Evolutionary conservation across 2,888 invertebrate genomes (phyloP).

Genomic region (Ariolimax columbianus): DNA sequence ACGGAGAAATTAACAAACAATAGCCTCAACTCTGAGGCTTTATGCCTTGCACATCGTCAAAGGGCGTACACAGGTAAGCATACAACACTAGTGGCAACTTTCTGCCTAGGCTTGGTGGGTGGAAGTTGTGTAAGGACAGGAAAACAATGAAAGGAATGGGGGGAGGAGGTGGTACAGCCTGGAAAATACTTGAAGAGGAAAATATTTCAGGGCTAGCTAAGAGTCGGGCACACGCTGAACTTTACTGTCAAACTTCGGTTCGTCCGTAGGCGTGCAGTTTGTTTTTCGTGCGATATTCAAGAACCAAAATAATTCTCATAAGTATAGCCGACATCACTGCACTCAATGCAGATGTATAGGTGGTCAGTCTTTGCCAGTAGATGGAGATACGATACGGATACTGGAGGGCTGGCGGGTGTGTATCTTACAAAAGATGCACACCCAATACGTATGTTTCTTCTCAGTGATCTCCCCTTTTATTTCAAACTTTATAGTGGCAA

Average conservation of each 20-base stretch:
- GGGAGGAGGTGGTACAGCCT: background rate
- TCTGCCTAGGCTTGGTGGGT: conserved; percentile 1
- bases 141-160: background rate
- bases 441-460: too few relatives aligned
- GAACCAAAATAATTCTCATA: too few relatives aligned
- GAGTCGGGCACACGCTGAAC: conserved; percentile 21
- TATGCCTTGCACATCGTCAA: conserved; percentile 21
- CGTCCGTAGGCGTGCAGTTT: background rate
- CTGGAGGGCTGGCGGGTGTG: too few relatives aligned
- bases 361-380: too few relatives aligned
- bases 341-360: too few relatives aligned
- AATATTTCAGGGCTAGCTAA: background rate
- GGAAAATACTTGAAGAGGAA: background rate
- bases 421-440: too few relatives aligned
- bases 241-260: conserved; percentile 7
- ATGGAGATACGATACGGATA: too few relatives aligned
- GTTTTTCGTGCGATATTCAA: too few relatives aligned
- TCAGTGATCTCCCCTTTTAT: too few relatives aligned
- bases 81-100: conserved; percentile 21
- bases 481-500: too few relatives aligned
- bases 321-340: too few relatives aligned
- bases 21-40: conserved; percentile 11
- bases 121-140: background rate
- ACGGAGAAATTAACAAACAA: conserved; percentile 38
- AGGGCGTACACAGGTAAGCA: conserved; percentile 43